Evolutionary conservation across 2,888 invertebrate genomes (phyloP).

Genomic region (Tenthredo mesomela): DNA sequence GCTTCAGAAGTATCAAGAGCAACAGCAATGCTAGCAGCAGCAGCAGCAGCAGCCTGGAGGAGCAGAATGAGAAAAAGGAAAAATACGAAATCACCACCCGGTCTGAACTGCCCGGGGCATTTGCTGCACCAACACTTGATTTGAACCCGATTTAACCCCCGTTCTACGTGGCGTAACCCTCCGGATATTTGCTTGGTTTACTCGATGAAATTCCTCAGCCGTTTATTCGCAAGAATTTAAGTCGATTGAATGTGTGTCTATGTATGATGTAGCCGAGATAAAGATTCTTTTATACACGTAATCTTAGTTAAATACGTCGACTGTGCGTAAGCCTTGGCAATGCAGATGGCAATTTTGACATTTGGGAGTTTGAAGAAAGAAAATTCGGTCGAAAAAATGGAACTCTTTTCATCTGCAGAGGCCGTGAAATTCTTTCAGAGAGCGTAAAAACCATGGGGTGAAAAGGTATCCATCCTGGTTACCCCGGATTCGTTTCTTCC

Average conservation of each 20-base stretch:
- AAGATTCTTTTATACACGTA: slow-evolving; percentile 2
- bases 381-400: slow-evolving; percentile 39
- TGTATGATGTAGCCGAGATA: background rate
- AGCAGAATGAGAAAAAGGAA: slow-evolving; percentile 55
- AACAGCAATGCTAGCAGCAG: background rate
- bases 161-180: slow-evolving; percentile 58
- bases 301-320: background rate
- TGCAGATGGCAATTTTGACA: slow-evolving; percentile 38
- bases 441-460: background rate
- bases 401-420: slow-evolving; percentile 32
- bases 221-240: slow-evolving; percentile 30
- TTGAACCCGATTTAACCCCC: slow-evolving; percentile 70
- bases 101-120: slow-evolving; percentile 65
- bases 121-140: slow-evolving; percentile 70
- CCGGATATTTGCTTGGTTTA: slow-evolving; percentile 72
- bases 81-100: slow-evolving; percentile 54
- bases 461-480: background rate
- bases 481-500: background rate
- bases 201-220: slow-evolving; percentile 60
- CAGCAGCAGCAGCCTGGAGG: slow-evolving; percentile 17
- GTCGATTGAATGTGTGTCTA: background rate
- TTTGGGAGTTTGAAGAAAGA: slow-evolving; percentile 55
- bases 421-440: background rate
- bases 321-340: background rate
- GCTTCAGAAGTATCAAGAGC: background rate